Conservation (phyloP, 30 jellyfish, hydroid and myxozoan genomes). For the Pseudorhiza aurosa region DNA sequence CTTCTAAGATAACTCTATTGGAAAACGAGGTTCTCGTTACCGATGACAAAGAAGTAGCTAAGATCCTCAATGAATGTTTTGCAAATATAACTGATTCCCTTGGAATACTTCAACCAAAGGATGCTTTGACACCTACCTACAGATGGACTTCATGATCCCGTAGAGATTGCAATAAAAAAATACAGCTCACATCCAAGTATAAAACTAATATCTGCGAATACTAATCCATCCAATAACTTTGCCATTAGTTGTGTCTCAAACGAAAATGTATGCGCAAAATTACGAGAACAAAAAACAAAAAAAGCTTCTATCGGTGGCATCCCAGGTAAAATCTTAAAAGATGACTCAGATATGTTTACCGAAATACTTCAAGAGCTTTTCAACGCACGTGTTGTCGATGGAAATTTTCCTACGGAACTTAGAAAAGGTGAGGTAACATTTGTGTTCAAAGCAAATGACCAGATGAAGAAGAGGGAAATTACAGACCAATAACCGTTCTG, state of each 20-base stretch:
- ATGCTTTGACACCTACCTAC: too few species aligned
- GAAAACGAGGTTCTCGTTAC: slow-evolving; percentile 17
- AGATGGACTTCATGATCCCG: slow-evolving; percentile 4
- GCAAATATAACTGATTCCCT: too few species aligned
- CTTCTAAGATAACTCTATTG: too few species aligned
- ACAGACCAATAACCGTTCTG: slow-evolving; percentile 38
- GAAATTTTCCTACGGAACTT: neutral
- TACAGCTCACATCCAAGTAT: neutral
- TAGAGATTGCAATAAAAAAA: slow-evolving; percentile 13
- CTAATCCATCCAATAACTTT: neutral
- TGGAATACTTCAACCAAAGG: too few species aligned
- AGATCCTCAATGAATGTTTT: too few species aligned
- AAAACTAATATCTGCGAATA: neutral
- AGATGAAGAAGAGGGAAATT: slow-evolving; percentile 22
- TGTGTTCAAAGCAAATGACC: slow-evolving; percentile 1
- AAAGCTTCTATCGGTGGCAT: neutral
- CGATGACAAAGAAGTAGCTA: slow-evolving; percentile 27
- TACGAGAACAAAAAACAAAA: neutral
- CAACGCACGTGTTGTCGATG: neutral
- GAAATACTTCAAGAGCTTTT: slow-evolving; percentile 5
- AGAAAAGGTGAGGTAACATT: slow-evolving; percentile 1
- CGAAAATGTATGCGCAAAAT: neutral
- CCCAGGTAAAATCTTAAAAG: neutral
- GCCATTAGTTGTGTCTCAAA: neutral
- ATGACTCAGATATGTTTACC: too few species aligned